phyloP scores from a whole-genome alignment of 2,113 vertebrate genomes.

The Geothlypis trichas region DNA sequence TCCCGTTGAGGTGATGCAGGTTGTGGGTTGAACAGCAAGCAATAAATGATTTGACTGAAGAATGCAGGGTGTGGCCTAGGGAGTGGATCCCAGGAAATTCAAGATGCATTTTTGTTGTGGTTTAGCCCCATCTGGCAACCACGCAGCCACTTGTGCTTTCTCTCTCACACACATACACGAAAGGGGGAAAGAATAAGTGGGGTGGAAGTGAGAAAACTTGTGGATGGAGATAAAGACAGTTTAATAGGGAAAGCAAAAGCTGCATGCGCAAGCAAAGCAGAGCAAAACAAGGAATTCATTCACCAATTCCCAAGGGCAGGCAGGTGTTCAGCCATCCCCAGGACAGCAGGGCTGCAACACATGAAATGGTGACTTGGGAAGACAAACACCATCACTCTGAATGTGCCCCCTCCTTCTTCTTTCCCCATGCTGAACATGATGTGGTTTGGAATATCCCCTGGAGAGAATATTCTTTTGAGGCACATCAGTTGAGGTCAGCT shows the following conservation, averaged over 20 bases:
- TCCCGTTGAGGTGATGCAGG: neutral
- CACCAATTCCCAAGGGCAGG: fast-evolving
- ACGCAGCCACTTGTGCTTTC: neutral
- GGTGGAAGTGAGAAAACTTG: neutral
- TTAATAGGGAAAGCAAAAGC: neutral
- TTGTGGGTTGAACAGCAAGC: neutral
- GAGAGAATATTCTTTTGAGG: neutral
- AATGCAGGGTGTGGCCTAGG: neutral
- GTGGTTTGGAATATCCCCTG: neutral
- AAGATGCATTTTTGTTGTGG: neutral
- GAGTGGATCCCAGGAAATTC: neutral
- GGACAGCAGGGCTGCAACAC: neutral
- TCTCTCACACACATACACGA: fast-evolving
- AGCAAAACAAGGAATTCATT: neutral
- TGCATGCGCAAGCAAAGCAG: neutral
- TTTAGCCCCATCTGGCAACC: neutral
- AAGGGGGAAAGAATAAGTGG: neutral
- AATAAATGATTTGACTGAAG: neutral
- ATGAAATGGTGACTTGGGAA: neutral
- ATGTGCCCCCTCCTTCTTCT: neutral
- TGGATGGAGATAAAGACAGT: neutral
- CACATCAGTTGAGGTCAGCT: neutral
- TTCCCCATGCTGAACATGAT: neutral
- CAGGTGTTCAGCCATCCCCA: neutral
- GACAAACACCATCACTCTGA: fast-evolving